Evolutionary conservation across 2,888 invertebrate genomes (phyloP).

Genomic region (Leptinotarsa juncta): DNA sequence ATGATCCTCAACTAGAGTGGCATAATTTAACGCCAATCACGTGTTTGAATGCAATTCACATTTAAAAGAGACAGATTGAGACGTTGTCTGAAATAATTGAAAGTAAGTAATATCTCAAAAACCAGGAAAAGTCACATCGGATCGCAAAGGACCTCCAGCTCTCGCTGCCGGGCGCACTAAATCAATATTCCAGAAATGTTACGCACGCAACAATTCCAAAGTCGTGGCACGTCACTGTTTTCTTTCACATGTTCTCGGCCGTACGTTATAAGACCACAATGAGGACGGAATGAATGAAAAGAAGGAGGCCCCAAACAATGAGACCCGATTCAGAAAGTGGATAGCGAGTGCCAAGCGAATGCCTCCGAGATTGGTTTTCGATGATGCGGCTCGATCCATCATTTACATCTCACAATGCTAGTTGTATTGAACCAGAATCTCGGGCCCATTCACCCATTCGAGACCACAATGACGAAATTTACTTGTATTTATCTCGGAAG

Average conservation of each 20-base stretch:
- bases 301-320: constrained; percentile 47
- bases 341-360: constrained; percentile 49
- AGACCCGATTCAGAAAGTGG: constrained; percentile 42
- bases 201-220: neutral
- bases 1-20: too few species aligned
- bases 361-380: constrained; percentile 52
- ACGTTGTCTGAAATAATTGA: too few species aligned
- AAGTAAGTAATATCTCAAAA: too few species aligned
- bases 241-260: constrained; percentile 12
- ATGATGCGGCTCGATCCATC: constrained; percentile 50
- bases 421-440: constrained; percentile 42
- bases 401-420: constrained; percentile 51
- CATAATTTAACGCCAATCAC: too few species aligned
- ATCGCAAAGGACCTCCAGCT: neutral
- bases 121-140: too few species aligned
- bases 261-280: constrained; percentile 39
- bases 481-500: constrained; percentile 50
- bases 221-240: constrained; percentile 13
- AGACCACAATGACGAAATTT: constrained; percentile 51
- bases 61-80: too few species aligned
- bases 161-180: neutral
- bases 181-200: neutral
- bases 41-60: too few species aligned
- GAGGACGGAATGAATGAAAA: constrained; percentile 38
- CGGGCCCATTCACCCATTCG: constrained; percentile 44